phyloP scores from a whole-genome alignment of 2,113 vertebrate genomes.

The Notothenia coriiceps region DNA sequence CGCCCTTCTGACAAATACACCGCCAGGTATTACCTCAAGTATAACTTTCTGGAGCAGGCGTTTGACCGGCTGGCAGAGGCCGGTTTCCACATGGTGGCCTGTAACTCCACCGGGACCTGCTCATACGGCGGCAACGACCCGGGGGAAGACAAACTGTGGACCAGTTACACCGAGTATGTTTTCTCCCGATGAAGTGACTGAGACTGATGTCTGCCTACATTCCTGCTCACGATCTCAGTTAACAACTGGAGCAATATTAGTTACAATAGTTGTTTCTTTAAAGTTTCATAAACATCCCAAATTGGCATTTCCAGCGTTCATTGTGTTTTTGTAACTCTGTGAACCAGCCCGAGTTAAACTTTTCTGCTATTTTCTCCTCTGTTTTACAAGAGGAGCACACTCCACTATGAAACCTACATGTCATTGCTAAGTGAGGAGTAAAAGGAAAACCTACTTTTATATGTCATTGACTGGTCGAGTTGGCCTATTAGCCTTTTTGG shows the following conservation, averaged over 20 bases:
- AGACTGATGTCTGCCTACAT: background rate
- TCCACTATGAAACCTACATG: background rate
- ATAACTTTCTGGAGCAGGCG: conserved; percentile 98
- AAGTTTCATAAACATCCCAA: background rate
- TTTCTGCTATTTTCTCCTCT: conserved; percentile 20
- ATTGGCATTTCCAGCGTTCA: conserved; percentile 2
- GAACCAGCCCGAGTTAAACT: conserved; percentile 9
- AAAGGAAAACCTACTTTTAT: background rate
- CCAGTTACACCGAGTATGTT: conserved; percentile 98
- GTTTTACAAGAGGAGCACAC: background rate
- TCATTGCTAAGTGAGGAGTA: background rate
- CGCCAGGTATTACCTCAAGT: conserved; percentile 98
- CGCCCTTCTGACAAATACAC: conserved; percentile 96
- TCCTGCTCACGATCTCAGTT: background rate
- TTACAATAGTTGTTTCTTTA: background rate
- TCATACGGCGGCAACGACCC: conserved; percentile 92
- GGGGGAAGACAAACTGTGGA: conserved; percentile 97
- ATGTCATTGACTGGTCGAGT: background rate
- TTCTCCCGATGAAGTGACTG: conserved; percentile 85
- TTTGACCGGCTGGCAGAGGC: conserved; percentile 94
- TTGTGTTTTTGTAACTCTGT: background rate
- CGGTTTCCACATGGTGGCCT: conserved; percentile 98
- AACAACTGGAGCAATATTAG: background rate
- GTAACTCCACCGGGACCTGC: conserved; percentile 97
- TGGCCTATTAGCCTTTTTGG: conserved; percentile 3